Conservation (phyloP, 2,888 invertebrate genomes). For the Camponotus fellah region DNA sequence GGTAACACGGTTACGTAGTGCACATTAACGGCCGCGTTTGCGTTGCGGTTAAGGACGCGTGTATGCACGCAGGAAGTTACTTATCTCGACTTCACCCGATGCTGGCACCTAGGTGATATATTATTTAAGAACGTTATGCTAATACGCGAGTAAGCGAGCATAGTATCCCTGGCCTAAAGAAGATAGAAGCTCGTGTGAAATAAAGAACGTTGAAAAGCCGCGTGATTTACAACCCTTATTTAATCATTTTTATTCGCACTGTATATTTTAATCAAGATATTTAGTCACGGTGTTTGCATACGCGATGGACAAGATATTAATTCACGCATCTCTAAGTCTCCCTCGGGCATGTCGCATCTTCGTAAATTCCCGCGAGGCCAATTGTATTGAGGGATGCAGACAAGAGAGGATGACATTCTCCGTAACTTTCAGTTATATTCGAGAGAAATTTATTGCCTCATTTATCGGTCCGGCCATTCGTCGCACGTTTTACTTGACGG, state of each 20-base stretch:
- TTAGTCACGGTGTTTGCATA: neutral
- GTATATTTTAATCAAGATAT: slow-evolving; percentile 10
- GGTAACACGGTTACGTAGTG: slow-evolving; percentile 42
- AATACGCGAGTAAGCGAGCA: slow-evolving; percentile 72
- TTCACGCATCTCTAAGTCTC: neutral
- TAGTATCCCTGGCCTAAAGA: slow-evolving; percentile 59
- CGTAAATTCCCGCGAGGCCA: neutral
- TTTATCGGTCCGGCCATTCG: slow-evolving; percentile 78
- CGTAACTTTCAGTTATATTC: slow-evolving; percentile 74
- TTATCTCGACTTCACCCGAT: slow-evolving; percentile 78
- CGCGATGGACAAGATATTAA: slow-evolving; percentile 13
- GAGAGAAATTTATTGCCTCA: slow-evolving; percentile 74
- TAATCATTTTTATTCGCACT: slow-evolving; percentile 13
- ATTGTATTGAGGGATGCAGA: slow-evolving; percentile 57
- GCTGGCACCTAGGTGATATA: slow-evolving; percentile 79
- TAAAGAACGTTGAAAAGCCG: slow-evolving; percentile 10
- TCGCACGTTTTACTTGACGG: slow-evolving; percentile 81
- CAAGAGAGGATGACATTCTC: slow-evolving; percentile 46
- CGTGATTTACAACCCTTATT: slow-evolving; percentile 3
- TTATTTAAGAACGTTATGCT: slow-evolving; percentile 82
- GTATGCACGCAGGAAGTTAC: slow-evolving; percentile 78
- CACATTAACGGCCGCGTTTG: slow-evolving; percentile 71
- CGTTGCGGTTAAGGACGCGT: slow-evolving; percentile 71
- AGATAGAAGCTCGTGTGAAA: slow-evolving; percentile 5
- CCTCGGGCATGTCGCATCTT: neutral